Evolutionary conservation across 2,113 vertebrate genomes (phyloP).

Genomic region (Uria aalge): DNA sequence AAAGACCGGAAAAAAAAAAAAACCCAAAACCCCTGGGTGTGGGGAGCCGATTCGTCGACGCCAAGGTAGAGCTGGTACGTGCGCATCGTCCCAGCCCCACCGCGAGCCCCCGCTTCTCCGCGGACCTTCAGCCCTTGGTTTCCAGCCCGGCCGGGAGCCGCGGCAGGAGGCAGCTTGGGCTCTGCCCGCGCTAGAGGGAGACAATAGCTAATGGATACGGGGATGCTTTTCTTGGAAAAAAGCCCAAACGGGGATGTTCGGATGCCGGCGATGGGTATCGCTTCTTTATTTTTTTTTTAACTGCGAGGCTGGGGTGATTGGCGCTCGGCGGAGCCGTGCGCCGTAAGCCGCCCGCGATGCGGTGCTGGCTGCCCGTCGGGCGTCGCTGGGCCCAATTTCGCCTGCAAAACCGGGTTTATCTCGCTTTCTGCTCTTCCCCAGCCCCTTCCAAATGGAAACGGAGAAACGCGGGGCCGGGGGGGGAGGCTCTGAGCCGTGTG

Average conservation of each 20-base stretch:
- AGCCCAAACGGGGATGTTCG: not conserved
- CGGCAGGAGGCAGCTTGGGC: not conserved
- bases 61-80: not conserved
- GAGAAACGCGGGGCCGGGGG: not conserved
- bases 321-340: fast-evolving
- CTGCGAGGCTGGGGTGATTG: not conserved
- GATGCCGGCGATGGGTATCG: not conserved
- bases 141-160: not conserved
- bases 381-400: not conserved
- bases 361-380: fast-evolving
- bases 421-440: not conserved
- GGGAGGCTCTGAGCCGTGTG: not conserved
- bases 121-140: not conserved
- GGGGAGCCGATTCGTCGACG: not conserved
- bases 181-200: slow-evolving; percentile 61
- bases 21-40: too few relatives aligned
- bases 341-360: fast-evolving
- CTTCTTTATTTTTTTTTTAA: not conserved
- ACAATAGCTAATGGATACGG: slow-evolving; percentile 43
- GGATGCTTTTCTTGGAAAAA: not conserved
- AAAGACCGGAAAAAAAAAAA: not conserved
- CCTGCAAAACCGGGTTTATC: fast-evolving
- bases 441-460: not conserved
- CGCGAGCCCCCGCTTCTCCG: fast-evolving
- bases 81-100: fast-evolving